These are phyloP conservation scores for Ectropis crepuscularia DNA, from an alignment of 2,888 invertebrate genomes.

Conservation along the genomic window DNA sequence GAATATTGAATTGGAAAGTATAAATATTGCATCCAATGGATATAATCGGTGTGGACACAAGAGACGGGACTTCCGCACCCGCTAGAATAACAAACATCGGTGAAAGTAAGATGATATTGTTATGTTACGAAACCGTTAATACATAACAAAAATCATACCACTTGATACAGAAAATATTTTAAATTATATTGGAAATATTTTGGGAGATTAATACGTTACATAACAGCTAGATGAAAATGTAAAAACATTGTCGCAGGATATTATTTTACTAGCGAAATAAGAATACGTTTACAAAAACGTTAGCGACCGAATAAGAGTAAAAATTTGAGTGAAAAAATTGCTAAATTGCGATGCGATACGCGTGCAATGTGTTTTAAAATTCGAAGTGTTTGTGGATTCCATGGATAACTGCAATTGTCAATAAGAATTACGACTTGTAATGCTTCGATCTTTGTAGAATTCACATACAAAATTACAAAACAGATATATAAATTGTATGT, in stretches of 20 bases:
- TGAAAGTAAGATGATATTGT: conserved; percentile 57
- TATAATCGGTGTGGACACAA: conserved; percentile 38
- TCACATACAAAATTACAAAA: background rate
- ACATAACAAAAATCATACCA: background rate
- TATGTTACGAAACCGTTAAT: conserved; percentile 45
- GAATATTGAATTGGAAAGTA: conserved; percentile 33
- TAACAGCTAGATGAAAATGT: background rate
- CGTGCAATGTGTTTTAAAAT: conserved; percentile 32
- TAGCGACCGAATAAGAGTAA: background rate
- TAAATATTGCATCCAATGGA: conserved; percentile 44
- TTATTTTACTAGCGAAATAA: too few species aligned
- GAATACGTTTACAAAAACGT: too few species aligned
- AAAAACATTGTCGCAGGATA: background rate
- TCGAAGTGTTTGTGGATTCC: conserved; percentile 28
- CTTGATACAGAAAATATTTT: background rate
- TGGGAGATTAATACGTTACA: background rate
- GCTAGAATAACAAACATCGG: conserved; percentile 44
- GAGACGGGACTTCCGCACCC: conserved; percentile 59
- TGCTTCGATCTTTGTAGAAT: background rate
- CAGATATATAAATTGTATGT: too few species aligned
- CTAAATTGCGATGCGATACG: conserved; percentile 41
- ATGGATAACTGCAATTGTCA: conserved; percentile 19
- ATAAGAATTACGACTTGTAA: conserved; percentile 1
- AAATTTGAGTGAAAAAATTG: conserved; percentile 35
- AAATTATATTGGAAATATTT: background rate